These are phyloP conservation scores for Chrysochloris asiatica DNA, from an alignment of 2,113 vertebrate species.

Conservation along the genomic window DNA sequence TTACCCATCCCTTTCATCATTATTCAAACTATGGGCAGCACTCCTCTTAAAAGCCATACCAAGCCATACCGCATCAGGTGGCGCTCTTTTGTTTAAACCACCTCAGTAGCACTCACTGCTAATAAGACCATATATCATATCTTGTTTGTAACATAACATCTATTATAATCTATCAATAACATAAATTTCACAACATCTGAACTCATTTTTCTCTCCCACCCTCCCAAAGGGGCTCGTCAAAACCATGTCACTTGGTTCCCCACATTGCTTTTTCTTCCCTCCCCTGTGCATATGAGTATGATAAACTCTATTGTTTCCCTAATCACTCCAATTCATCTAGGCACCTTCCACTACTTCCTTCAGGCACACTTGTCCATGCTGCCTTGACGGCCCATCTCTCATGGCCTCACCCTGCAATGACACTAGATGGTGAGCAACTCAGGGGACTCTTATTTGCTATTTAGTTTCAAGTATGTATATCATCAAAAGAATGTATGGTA, in stretches of 20 bases:
- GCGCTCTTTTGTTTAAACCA: background rate
- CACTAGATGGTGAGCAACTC: background rate
- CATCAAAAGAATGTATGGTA: background rate
- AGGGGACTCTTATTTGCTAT: background rate
- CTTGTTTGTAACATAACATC: background rate
- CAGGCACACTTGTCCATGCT: background rate
- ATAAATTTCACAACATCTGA: slow-evolving; percentile 2
- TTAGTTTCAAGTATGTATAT: background rate
- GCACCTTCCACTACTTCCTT: background rate
- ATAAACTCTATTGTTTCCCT: background rate
- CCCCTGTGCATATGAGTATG: background rate
- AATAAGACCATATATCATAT: background rate
- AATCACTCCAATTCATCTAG: background rate
- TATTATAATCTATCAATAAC: background rate
- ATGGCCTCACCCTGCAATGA: background rate
- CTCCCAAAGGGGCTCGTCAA: background rate
- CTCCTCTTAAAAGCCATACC: slow-evolving; percentile 34
- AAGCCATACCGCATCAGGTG: background rate
- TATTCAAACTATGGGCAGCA: background rate
- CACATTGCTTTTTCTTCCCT: background rate
- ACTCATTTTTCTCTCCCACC: no score
- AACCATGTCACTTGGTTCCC: background rate
- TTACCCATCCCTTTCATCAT: background rate
- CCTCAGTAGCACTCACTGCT: background rate
- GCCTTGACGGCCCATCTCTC: background rate